Conservation (phyloP, 2,797 vertebrate species). For the Leucoraja ocellata region DNA sequence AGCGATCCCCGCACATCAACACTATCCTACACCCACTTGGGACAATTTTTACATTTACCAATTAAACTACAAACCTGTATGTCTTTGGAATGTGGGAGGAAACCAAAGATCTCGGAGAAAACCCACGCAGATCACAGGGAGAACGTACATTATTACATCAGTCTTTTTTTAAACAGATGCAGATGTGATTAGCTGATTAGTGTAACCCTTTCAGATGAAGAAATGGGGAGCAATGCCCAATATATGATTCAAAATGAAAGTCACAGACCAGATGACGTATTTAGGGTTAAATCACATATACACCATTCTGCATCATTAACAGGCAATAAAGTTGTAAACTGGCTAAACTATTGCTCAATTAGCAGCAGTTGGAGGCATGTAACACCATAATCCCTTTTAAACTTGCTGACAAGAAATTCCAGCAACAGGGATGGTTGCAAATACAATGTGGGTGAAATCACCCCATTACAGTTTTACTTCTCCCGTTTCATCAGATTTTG, state of each 20-base stretch:
- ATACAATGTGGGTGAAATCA: background rate
- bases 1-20: too few species aligned
- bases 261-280: slow-evolving; percentile 11
- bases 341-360: slow-evolving; percentile 27
- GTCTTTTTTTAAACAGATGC: background rate
- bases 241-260: background rate
- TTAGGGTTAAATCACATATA: background rate
- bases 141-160: background rate
- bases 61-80: too few species aligned
- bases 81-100: too few species aligned
- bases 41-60: too few species aligned
- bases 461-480: background rate
- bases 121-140: too few species aligned
- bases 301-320: slow-evolving; percentile 28
- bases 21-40: too few species aligned
- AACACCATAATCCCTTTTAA: slow-evolving; percentile 36
- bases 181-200: slow-evolving; percentile 29
- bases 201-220: background rate
- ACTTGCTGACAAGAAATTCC: slow-evolving; percentile 6
- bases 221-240: background rate
- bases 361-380: slow-evolving; percentile 29
- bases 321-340: slow-evolving; percentile 34
- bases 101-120: too few species aligned
- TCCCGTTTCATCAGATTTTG: too few species aligned
- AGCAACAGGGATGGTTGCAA: background rate